These are phyloP conservation scores for Lithobates pipiens DNA, from an alignment of 2,797 vertebrate species.

Conservation along the genomic window DNA sequence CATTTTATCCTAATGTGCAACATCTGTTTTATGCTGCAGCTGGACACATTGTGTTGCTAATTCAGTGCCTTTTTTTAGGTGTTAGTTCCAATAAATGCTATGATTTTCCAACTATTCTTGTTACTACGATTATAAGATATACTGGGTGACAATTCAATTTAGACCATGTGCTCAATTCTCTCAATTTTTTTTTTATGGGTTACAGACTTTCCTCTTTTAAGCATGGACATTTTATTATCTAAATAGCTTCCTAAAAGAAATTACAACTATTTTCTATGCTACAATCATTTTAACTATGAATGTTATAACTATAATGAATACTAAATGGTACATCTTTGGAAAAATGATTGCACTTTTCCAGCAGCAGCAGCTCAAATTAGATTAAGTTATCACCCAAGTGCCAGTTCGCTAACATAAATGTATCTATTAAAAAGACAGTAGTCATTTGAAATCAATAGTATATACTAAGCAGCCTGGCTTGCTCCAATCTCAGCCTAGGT, in stretches of 20 bases:
- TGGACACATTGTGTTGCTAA: slow-evolving; percentile 60
- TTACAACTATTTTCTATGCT: background rate
- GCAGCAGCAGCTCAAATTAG: too few relatives aligned
- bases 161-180: background rate
- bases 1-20: slow-evolving; percentile 32
- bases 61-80: slow-evolving; percentile 56
- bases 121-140: slow-evolving; percentile 53
- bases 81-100: slow-evolving; percentile 46
- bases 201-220: background rate
- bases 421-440: too few relatives aligned
- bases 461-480: too few relatives aligned
- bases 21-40: slow-evolving; percentile 57
- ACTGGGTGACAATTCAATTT: slow-evolving; percentile 44
- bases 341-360: too few relatives aligned
- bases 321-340: too few relatives aligned
- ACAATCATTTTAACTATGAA: background rate
- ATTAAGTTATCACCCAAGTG: too few relatives aligned
- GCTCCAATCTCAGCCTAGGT: too few relatives aligned
- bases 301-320: too few relatives aligned
- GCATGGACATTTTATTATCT: background rate
- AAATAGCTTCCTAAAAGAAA: background rate
- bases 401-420: too few relatives aligned
- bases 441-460: too few relatives aligned
- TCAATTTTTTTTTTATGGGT: background rate
- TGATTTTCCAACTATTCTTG: slow-evolving; percentile 54